phyloP scores from a whole-genome alignment of 1,140 invertebrate species.

The Saccostrea cuccullata region DNA sequence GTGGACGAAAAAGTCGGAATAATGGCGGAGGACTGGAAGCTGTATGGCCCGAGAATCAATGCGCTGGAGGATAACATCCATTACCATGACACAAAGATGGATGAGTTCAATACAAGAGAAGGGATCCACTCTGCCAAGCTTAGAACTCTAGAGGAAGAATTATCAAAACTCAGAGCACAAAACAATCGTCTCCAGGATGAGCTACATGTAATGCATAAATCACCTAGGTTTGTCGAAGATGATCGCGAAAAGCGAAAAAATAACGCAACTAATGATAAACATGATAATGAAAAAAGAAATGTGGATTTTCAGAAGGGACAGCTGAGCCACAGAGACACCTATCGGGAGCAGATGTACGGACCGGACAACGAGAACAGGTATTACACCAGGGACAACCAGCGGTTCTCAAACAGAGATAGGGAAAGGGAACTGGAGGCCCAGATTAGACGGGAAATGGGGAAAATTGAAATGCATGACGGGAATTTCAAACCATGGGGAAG shows the following conservation, averaged over 20 bases:
- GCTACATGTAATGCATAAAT: neutral
- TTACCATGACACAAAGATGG: conserved; percentile 42
- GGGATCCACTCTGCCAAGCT: conserved; percentile 52
- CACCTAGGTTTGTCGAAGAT: neutral
- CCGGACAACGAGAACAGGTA: neutral
- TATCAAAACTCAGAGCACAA: conserved; percentile 11
- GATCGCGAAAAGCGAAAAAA: neutral
- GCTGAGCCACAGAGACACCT: conserved; percentile 27
- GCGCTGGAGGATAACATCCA: conserved; percentile 43
- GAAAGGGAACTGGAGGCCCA: conserved; percentile 1
- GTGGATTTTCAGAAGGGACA: conserved; percentile 43
- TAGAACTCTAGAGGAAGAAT: conserved; percentile 16
- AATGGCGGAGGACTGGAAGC: conserved; percentile 43
- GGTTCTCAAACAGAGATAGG: neutral
- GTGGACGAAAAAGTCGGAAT: neutral
- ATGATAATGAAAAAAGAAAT: conserved; percentile 35
- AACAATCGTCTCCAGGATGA: conserved; percentile 13
- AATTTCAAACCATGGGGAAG: conserved; percentile 53
- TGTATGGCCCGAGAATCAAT: conserved; percentile 40
- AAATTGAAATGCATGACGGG: conserved; percentile 52
- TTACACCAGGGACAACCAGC: neutral
- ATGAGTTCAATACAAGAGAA: conserved; percentile 40
- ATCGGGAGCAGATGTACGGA: conserved; percentile 8
- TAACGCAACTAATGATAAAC: conserved; percentile 13
- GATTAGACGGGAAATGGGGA: conserved; percentile 34